Percentiles rank a stretch among this genome's conserved stretches.
Conservation (phyloP, 2,113 vertebrate genomes). For the Synchiropus splendidus region DNA sequence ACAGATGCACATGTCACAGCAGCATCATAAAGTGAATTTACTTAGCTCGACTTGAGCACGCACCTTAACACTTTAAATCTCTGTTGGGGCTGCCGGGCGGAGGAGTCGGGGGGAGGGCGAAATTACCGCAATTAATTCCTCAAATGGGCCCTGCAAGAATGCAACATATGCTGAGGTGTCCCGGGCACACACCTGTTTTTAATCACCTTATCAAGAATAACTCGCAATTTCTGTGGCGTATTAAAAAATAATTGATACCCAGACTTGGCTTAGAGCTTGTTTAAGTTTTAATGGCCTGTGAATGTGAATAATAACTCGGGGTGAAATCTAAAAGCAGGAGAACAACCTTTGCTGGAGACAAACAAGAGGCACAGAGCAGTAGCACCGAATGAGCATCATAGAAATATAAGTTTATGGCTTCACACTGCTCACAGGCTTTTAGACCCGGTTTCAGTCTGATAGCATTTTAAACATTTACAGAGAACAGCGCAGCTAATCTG, state of each 20-base stretch:
- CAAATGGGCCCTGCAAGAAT: constrained; percentile 21
- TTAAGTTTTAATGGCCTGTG: constrained; percentile 51
- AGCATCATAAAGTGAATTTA: constrained; percentile 70
- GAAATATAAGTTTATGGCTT: not conserved
- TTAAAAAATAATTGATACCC: constrained; percentile 44
- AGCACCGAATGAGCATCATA: constrained; percentile 4
- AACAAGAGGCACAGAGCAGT: constrained; percentile 11
- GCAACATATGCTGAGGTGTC: constrained; percentile 13
- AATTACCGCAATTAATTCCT: constrained; percentile 54
- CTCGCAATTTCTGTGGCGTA: constrained; percentile 16
- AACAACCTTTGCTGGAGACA: constrained; percentile 31
- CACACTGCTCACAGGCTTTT: not conserved
- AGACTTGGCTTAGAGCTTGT: constrained; percentile 31
- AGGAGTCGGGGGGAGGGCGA: constrained; percentile 13
- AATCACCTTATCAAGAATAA: constrained; percentile 28
- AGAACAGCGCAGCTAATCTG: constrained; percentile 20
- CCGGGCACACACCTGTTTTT: constrained; percentile 32
- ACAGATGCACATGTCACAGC: constrained; percentile 69
- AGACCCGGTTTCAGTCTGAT: constrained; percentile 10
- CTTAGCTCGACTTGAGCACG: constrained; percentile 55
- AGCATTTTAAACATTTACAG: constrained; percentile 23
- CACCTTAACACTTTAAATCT: constrained; percentile 50
- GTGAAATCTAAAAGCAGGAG: constrained; percentile 31
- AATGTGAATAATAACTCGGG: constrained; percentile 44
- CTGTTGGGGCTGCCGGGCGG: constrained; percentile 26